Percentiles rank a stretch among this genome's conserved stretches.
Conservation (phyloP, 2,113 vertebrate genomes). For the Microtus pennsylvanicus region DNA sequence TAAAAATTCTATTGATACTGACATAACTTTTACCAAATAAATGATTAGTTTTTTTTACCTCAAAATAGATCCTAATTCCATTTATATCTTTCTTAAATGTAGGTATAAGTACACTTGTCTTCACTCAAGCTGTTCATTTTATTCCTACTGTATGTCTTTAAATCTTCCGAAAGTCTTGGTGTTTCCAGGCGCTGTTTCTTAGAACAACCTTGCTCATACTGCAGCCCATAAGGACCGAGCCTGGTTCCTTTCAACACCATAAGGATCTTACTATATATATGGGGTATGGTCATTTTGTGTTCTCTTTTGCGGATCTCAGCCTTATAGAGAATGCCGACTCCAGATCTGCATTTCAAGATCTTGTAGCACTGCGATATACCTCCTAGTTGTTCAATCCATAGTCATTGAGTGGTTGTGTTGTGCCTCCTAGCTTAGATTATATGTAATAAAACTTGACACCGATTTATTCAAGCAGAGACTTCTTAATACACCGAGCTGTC, state of each 20-base stretch:
- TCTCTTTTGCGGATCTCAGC: slow-evolving; percentile 10
- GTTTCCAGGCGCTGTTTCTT: neutral
- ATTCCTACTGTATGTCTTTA: slow-evolving; percentile 13
- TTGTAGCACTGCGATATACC: neutral
- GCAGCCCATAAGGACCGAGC: neutral
- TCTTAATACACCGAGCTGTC: slow-evolving; percentile 72
- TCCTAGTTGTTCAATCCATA: slow-evolving; percentile 26
- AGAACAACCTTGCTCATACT: neutral
- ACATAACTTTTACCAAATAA: neutral
- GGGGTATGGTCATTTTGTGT: neutral
- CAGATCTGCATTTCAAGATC: slow-evolving; percentile 50
- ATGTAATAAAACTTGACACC: slow-evolving; percentile 73
- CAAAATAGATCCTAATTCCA: neutral
- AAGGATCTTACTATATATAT: neutral
- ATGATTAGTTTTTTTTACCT: neutral
- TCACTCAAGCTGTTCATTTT: neutral
- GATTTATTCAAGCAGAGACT: slow-evolving; percentile 68
- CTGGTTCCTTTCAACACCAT: neutral
- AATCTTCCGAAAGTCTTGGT: neutral
- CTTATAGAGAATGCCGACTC: slow-evolving; percentile 53
- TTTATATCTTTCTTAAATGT: slow-evolving; percentile 29
- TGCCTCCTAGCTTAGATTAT: slow-evolving; percentile 6
- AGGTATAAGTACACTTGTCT: neutral
- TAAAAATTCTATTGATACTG: neutral
- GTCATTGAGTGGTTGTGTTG: slow-evolving; percentile 55